phyloP scores from a whole-genome alignment of 2,113 vertebrate species.

The Mormyrus lacerda region DNA sequence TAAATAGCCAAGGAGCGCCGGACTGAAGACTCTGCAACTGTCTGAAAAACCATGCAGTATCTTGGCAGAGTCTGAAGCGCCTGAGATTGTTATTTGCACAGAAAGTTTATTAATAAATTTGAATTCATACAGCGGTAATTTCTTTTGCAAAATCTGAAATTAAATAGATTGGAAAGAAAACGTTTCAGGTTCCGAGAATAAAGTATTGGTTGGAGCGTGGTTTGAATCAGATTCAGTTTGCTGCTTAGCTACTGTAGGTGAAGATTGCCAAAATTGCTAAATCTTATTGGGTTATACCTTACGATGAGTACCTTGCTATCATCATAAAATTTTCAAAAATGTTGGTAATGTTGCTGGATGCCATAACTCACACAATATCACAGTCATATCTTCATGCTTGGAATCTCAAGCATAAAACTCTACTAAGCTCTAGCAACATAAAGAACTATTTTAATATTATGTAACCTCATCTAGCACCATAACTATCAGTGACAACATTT shows the following conservation, averaged over 20 bases:
- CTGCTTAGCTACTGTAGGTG: not conserved
- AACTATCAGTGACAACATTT: not conserved
- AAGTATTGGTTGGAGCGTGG: not conserved
- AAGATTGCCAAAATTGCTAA: not conserved
- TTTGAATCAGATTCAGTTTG: not conserved
- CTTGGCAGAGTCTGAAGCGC: not conserved
- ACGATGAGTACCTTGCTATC: not conserved
- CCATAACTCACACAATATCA: not conserved
- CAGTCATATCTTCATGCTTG: not conserved
- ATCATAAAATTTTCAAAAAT: not conserved
- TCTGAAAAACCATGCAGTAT: not conserved
- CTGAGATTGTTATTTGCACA: not conserved
- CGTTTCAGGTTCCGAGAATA: not conserved
- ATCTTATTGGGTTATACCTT: not conserved
- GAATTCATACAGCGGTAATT: not conserved
- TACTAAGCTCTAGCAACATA: not conserved
- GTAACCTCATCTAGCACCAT: not conserved
- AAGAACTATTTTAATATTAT: not conserved
- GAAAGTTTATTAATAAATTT: not conserved
- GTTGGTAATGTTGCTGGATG: not conserved
- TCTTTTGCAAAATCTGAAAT: not conserved
- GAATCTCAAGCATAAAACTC: not conserved
- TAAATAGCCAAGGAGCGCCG: constrained; percentile 38
- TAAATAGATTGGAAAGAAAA: not conserved
- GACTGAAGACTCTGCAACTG: not conserved